Percentiles rank a stretch among this genome's conserved stretches.
Conservation (phyloP, 2,113 vertebrate genomes). For the Lichenostomus cassidix region DNA sequence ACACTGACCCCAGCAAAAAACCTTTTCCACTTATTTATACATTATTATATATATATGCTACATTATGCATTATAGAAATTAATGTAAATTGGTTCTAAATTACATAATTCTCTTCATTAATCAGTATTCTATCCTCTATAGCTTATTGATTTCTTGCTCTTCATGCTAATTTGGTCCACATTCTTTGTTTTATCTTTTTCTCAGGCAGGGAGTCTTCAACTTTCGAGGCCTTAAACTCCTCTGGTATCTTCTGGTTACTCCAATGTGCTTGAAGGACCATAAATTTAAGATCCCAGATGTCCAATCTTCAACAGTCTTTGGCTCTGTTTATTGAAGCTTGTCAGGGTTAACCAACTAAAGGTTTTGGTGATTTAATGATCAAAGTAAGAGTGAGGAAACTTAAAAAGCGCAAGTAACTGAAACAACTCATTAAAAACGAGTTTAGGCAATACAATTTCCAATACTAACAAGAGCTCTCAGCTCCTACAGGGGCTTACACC, state of each 20-base stretch:
- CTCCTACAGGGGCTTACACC: too few relatives aligned
- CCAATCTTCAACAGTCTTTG: not conserved
- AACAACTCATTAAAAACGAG: not conserved
- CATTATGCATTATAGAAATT: not conserved
- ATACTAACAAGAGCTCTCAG: not conserved
- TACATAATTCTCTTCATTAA: not conserved
- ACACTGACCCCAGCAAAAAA: not conserved
- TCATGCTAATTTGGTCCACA: not conserved
- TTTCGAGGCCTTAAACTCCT: not conserved
- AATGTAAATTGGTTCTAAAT: not conserved
- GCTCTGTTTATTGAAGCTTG: not conserved
- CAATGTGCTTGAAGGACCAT: too few relatives aligned
- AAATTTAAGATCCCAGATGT: not conserved
- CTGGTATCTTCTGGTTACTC: not conserved
- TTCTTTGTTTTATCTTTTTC: not conserved
- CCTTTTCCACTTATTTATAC: not conserved
- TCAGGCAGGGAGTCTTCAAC: fast-evolving
- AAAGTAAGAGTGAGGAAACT: not conserved
- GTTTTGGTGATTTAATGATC: not conserved
- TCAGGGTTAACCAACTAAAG: not conserved
- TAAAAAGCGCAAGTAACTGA: not conserved
- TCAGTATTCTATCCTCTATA: not conserved
- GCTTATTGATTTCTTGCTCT: not conserved
- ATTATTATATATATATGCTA: too few relatives aligned
- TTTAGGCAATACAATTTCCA: not conserved